These are phyloP conservation scores for Corapipo altera DNA, from an alignment of 2,113 vertebrate species.

Conservation along the genomic window DNA sequence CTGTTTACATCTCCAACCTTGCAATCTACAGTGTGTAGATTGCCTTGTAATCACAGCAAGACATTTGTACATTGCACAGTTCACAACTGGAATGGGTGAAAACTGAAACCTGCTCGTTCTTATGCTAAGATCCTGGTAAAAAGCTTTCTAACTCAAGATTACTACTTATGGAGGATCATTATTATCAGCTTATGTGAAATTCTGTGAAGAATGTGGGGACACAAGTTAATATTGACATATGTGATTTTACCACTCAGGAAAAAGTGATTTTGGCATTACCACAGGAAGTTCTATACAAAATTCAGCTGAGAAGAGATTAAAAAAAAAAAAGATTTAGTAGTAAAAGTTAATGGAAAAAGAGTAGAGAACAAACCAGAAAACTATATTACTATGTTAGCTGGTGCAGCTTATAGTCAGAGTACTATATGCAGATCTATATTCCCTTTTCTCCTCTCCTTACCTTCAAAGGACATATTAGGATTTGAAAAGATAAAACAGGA, in stretches of 20 bases:
- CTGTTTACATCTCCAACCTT: background rate
- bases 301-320: background rate
- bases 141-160: background rate
- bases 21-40: background rate
- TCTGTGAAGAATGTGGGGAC: background rate
- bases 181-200: background rate
- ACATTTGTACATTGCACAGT: background rate
- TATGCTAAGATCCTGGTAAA: background rate
- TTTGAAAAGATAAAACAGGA: background rate
- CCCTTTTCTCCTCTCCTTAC: background rate
- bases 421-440: background rate
- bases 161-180: background rate
- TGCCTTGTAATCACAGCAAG: background rate
- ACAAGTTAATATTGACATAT: background rate
- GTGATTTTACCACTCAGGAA: background rate
- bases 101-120: background rate
- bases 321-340: background rate
- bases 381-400: rapidly evolving
- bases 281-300: background rate
- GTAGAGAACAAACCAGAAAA: background rate
- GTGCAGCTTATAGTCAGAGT: background rate
- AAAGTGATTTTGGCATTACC: background rate
- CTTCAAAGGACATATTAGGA: background rate
- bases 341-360: background rate
- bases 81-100: background rate